Evolutionary conservation across 2,888 invertebrate species (phyloP).

Genomic region (Aphrophora alni): DNA sequence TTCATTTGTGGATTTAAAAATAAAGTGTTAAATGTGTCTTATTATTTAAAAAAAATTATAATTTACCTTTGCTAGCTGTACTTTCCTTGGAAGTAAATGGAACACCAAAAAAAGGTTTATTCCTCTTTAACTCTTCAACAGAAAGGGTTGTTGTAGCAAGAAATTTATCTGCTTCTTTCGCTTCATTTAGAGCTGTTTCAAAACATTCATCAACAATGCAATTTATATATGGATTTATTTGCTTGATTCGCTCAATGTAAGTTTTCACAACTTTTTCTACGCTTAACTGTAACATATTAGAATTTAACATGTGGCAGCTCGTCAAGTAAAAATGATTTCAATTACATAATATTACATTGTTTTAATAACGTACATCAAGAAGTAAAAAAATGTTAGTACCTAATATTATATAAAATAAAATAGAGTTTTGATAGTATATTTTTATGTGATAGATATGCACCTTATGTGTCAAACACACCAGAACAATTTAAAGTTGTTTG

Average conservation of each 20-base stretch:
- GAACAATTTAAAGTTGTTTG: too few species aligned
- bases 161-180: slow-evolving; percentile 72
- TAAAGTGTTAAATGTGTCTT: too few species aligned
- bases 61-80: slow-evolving; percentile 73
- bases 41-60: too few species aligned
- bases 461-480: too few species aligned
- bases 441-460: too few species aligned
- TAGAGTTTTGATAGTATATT: too few species aligned
- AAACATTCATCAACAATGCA: slow-evolving; percentile 84
- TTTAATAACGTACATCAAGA: too few species aligned
- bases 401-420: too few species aligned
- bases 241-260: slow-evolving; percentile 78
- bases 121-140: slow-evolving; percentile 65
- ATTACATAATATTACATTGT: too few species aligned
- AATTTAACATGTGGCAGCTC: not conserved
- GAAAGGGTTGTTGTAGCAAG: slow-evolving; percentile 66
- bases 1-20: too few species aligned
- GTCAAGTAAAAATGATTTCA: too few species aligned
- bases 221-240: slow-evolving; percentile 78
- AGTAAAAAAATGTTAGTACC: too few species aligned
- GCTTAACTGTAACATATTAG: slow-evolving; percentile 59
- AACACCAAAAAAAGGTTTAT: slow-evolving; percentile 84
- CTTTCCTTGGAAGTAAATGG: slow-evolving; percentile 94
- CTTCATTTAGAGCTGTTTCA: slow-evolving; percentile 78
- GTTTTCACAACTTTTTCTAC: slow-evolving; percentile 73